Conservation (phyloP, 2,113 vertebrate species). For the Rutilus rutilus region DNA sequence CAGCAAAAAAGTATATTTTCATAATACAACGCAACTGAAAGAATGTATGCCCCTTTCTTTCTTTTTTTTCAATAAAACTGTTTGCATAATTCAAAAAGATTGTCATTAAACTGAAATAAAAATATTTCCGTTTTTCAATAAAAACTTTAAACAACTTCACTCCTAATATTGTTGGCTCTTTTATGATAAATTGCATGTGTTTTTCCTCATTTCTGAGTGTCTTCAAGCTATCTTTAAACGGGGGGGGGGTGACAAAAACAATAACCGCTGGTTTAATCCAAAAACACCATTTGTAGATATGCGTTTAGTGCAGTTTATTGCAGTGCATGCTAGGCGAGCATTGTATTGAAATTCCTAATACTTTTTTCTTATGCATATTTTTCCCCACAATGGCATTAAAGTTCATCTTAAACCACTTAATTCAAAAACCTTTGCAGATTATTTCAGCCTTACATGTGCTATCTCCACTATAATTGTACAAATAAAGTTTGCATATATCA, state of each 20-base stretch:
- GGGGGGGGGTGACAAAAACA: background rate
- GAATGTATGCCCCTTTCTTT: background rate
- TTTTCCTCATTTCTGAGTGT: background rate
- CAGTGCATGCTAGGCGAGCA: background rate
- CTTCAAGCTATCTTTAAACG: background rate
- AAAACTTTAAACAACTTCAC: background rate
- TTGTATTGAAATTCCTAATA: background rate
- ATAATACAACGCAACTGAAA: conserved; percentile 5
- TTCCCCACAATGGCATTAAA: background rate
- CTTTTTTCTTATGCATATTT: background rate
- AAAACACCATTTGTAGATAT: background rate
- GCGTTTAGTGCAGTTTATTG: background rate
- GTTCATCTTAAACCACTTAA: background rate
- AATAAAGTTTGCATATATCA: background rate
- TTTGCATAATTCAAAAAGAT: background rate
- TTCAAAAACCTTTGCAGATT: background rate
- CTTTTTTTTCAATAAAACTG: background rate
- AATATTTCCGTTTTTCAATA: background rate
- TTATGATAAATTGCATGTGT: background rate
- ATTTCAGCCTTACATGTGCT: background rate
- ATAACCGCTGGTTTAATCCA: background rate
- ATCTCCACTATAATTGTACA: background rate
- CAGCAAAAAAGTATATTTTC: background rate
- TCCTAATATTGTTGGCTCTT: background rate
- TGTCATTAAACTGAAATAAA: background rate